phyloP scores from a whole-genome alignment of 2,113 vertebrate species.

The Nycticorax nycticorax region DNA sequence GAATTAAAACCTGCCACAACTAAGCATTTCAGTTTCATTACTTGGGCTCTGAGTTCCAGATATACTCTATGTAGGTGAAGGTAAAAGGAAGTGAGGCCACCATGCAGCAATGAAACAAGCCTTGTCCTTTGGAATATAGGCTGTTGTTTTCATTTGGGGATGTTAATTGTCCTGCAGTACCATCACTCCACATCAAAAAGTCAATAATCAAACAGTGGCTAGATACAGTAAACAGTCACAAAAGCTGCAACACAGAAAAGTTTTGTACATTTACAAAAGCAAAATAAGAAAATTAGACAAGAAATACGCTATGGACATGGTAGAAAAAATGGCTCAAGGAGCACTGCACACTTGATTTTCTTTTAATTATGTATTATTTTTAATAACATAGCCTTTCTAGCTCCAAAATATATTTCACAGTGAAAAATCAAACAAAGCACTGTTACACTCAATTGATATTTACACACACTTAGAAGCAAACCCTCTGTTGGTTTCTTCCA shows the following conservation, averaged over 20 bases:
- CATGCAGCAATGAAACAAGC: background rate
- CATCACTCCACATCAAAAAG: conserved; percentile 6
- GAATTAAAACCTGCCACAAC: background rate
- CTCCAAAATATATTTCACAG: conserved; percentile 64
- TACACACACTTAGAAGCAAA: conserved; percentile 43
- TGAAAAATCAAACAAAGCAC: conserved; percentile 41
- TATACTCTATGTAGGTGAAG: background rate
- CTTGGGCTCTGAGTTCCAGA: background rate
- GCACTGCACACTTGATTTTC: background rate
- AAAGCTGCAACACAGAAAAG: background rate
- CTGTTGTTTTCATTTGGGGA: background rate
- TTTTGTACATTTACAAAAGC: conserved; percentile 9
- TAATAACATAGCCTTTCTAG: conserved; percentile 44
- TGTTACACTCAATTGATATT: conserved; percentile 28
- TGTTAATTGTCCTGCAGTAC: background rate
- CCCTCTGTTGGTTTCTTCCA: background rate
- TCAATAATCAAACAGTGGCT: background rate
- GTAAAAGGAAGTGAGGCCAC: background rate
- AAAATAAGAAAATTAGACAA: background rate
- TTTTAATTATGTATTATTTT: conserved; percentile 28
- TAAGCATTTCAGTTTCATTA: background rate
- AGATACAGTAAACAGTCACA: background rate
- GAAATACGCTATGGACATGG: background rate
- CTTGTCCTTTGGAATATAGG: background rate
- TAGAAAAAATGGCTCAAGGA: conserved; percentile 38